Percentiles rank a stretch among this genome's conserved stretches.
phyloP scores from a whole-genome alignment of 2,113 vertebrate genomes.

The Semnornis frantzii region DNA sequence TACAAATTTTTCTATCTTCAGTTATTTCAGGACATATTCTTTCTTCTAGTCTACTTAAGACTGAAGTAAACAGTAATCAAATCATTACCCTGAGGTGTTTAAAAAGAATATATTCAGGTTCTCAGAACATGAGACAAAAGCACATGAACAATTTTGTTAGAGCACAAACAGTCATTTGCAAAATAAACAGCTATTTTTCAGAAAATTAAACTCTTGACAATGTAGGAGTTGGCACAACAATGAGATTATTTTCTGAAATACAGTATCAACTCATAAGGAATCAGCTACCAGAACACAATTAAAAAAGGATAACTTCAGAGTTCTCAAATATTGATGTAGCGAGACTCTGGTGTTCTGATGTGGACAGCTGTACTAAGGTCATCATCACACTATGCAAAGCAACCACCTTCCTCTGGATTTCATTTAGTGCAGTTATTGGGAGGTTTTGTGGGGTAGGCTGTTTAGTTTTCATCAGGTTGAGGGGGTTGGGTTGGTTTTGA shows the following conservation, averaged over 20 bases:
- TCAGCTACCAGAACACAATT: not conserved
- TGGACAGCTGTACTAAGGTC: not conserved
- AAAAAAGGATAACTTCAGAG: not conserved
- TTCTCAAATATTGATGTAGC: not conserved
- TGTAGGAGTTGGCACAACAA: not conserved
- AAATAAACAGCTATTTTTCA: not conserved
- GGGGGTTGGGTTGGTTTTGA: not conserved
- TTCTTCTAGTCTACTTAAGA: not conserved
- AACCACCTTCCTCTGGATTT: not conserved
- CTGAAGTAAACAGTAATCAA: not conserved
- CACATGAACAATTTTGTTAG: not conserved
- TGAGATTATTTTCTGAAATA: not conserved
- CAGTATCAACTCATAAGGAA: not conserved
- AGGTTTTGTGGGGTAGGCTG: not conserved
- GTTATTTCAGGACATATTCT: not conserved
- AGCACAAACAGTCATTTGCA: not conserved
- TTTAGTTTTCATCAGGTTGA: not conserved
- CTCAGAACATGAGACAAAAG: not conserved
- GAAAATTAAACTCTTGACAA: not conserved
- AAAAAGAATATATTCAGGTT: not conserved
- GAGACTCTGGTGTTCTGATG: not conserved
- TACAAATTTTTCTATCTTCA: not conserved
- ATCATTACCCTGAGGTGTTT: not conserved
- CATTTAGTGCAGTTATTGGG: not conserved
- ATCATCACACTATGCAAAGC: not conserved